Conservation (phyloP, 1,140 invertebrate species). For the Acromyrmex heyeri region DNA sequence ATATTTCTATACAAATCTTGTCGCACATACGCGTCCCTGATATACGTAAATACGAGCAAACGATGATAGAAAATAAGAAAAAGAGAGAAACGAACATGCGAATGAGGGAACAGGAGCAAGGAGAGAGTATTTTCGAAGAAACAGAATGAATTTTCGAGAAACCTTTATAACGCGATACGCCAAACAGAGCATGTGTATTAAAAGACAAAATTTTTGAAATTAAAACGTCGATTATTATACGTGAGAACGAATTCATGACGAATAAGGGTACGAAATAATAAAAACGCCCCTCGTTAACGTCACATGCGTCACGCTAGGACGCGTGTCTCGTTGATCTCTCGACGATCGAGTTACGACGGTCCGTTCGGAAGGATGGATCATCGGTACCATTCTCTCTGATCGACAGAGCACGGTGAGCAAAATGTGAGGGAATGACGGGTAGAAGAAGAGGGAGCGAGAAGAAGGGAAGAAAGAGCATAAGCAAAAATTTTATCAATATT, state of each 20-base stretch:
- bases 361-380: conserved; percentile 56
- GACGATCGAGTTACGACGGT: conserved; percentile 54
- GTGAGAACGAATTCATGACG: conserved; percentile 38
- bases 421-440: conserved; percentile 39
- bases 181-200: conserved; percentile 49
- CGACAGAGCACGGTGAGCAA: conserved; percentile 22
- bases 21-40: conserved; percentile 65
- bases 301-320: conserved; percentile 23
- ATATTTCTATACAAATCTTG: conserved; percentile 73
- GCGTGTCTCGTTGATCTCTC: conserved; percentile 43
- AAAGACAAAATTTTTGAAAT: conserved; percentile 65
- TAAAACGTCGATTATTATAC: conserved; percentile 59
- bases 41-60: conserved; percentile 73
- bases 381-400: conserved; percentile 46
- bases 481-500: conserved; percentile 80
- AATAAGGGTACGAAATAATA: conserved; percentile 60
- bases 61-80: conserved; percentile 39
- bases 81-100: conserved; percentile 7
- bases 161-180: conserved; percentile 67
- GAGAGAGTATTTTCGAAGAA: conserved; percentile 31
- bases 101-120: conserved; percentile 39
- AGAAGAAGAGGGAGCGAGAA: conserved; percentile 49
- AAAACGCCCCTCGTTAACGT: conserved; percentile 46
- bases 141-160: conserved; percentile 62
- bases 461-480: conserved; percentile 55